phyloP scores from a whole-genome alignment of 2,888 invertebrate genomes.

The Silvanus unidentatus region DNA sequence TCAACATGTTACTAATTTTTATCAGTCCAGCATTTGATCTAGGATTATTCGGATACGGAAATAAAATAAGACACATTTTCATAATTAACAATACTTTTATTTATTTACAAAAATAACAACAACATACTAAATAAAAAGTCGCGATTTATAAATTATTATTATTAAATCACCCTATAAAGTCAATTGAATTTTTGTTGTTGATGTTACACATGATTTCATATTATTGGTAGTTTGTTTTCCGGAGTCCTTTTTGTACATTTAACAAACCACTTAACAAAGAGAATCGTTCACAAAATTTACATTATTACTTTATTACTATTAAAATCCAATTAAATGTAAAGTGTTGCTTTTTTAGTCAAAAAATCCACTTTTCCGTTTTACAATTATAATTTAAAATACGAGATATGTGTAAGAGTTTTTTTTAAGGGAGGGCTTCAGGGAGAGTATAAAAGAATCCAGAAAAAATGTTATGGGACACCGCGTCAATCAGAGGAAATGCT shows the following conservation, averaged over 20 bases:
- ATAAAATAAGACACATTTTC: constrained; percentile 11
- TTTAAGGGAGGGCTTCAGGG: constrained; percentile 8
- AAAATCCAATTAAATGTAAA: no score
- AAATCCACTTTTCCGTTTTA: no score
- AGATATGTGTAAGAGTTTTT: constrained; percentile 6
- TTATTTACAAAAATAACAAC: constrained; percentile 37
- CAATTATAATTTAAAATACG: background rate
- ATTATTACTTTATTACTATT: no score
- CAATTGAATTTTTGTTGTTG: background rate
- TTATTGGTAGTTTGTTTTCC: constrained; percentile 1
- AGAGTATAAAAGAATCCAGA: no score
- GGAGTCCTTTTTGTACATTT: background rate
- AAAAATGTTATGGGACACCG: constrained; percentile 13
- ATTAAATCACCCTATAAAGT: background rate
- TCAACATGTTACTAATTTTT: no score
- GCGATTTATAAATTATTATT: constrained; percentile 11
- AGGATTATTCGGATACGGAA: background rate
- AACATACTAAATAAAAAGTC: constrained; percentile 33
- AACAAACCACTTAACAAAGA: constrained; percentile 5
- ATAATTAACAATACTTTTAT: constrained; percentile 35
- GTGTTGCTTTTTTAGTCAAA: no score
- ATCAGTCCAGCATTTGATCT: no score
- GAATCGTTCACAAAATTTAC: constrained; percentile 5
- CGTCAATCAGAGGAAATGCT: constrained; percentile 30
- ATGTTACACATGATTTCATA: no score